Percentiles rank a stretch among this genome's conserved stretches.
Evolutionary conservation across 2,888 invertebrate species (phyloP).

Genomic region (Melieria picta): DNA sequence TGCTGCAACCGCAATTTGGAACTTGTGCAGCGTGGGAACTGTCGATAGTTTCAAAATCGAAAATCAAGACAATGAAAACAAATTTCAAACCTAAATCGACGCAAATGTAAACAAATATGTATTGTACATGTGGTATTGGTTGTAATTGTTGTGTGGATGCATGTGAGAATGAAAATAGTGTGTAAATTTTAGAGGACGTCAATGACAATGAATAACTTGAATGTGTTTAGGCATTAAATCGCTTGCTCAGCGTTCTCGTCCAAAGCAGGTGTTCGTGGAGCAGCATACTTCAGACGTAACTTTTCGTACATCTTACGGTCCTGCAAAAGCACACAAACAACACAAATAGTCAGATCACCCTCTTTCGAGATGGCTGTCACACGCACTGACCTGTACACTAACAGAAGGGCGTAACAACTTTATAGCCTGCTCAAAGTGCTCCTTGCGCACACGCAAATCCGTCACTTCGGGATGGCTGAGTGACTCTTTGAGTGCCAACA

Average conservation of each 20-base stretch:
- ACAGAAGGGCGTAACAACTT: slow-evolving; percentile 88
- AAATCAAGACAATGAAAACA: no score
- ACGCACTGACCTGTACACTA: slow-evolving; percentile 71
- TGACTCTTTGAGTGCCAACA: slow-evolving; percentile 81
- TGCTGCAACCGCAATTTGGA: no score
- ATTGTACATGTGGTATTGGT: not conserved
- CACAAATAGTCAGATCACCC: slow-evolving; percentile 4
- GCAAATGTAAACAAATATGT: slow-evolving; percentile 3
- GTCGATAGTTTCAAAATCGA: no score
- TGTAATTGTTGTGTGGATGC: not conserved
- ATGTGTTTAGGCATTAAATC: slow-evolving; percentile 11
- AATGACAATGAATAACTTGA: not conserved
- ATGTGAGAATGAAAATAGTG: not conserved
- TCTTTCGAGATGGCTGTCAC: not conserved
- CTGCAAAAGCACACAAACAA: slow-evolving; percentile 54
- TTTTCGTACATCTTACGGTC: slow-evolving; percentile 83
- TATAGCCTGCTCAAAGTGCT: slow-evolving; percentile 83
- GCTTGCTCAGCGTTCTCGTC: slow-evolving; percentile 13
- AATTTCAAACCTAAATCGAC: no score
- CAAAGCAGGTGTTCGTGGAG: slow-evolving; percentile 50
- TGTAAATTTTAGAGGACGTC: not conserved
- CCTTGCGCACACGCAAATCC: slow-evolving; percentile 72
- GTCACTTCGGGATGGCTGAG: slow-evolving; percentile 69
- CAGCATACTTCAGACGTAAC: slow-evolving; percentile 74
- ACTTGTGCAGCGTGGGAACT: no score